Base-by-base conservation (phyloP, 2,888 invertebrate species). In the Dryococelus australis region DNA sequence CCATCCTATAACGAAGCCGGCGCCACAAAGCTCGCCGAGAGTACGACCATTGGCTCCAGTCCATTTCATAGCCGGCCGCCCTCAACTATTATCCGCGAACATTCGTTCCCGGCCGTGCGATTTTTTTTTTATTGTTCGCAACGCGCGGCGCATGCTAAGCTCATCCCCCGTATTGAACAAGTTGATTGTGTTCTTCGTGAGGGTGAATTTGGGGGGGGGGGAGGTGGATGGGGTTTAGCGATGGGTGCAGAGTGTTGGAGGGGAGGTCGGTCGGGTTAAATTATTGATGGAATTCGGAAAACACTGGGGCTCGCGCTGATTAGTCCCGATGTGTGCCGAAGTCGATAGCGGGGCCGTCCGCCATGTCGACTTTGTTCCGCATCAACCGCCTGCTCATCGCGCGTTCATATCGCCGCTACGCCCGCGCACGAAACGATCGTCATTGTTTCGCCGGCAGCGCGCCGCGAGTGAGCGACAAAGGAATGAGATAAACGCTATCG, bases 201-300 rank as follows among this genome's bases (percentile, higher is more conserved):
- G 65, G 20, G 65, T 8, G 65, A 1, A 65, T 65, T 65, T 24
- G 5, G 20, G 10, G 65, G 16, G 8, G 65, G 10, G 65, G 10
- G 65, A 20, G 16, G 24, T 5, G 24, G 65, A 16, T n/a, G 13
- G 65, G 65, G n/a, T n/a, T 65, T n/a, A 8, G n/a, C 65, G 65
- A 65, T 65, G 65, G 20, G 6, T 24, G 65, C 0, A 65, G 24
- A 20, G 24, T 8, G 65, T n/a, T 5, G 65, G 65, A 65, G 5
- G 16, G 16, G 65, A 24, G 20, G 65, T 20, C 10, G 65, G n/a
- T n/a, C n/a, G 65, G 65, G 16, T 65, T 65, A 65, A 65, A 65
- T 65, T 65, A 65, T 65, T 65, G 65, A 65, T 65, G 65, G 65
- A 65, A 65, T 65, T 65, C 65, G 65, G 65, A 65, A 65, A 65